Evolutionary conservation across 2,888 invertebrate species (phyloP).

Genomic region (Heliconius ismenius): DNA sequence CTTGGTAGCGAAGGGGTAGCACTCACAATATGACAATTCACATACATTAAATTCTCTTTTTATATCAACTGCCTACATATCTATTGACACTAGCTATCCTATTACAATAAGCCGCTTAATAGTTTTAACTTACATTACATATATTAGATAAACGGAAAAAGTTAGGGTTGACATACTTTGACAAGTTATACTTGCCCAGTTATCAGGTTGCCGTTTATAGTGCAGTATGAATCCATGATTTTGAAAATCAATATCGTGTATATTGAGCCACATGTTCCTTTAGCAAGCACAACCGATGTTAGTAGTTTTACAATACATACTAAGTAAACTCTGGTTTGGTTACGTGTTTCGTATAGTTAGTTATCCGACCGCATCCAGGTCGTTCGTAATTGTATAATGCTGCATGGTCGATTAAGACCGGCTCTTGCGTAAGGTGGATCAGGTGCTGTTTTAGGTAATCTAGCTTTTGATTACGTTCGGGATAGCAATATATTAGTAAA

Average conservation of each 20-base stretch:
- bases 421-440: conserved; percentile 41
- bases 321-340: conserved; percentile 36
- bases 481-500: conserved; percentile 5
- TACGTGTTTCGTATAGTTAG: conserved; percentile 37
- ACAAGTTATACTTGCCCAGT: conserved; percentile 41
- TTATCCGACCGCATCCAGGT: conserved; percentile 48
- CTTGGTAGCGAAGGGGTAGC: neutral
- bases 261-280: conserved; percentile 39
- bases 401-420: conserved; percentile 44
- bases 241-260: conserved; percentile 32
- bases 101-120: conserved; percentile 37
- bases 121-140: conserved; percentile 35
- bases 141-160: conserved; percentile 35
- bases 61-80: conserved; percentile 18
- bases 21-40: conserved; percentile 1
- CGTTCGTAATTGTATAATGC: conserved; percentile 47
- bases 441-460: conserved; percentile 38
- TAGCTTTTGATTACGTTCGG: conserved; percentile 4
- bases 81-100: conserved; percentile 24
- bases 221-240: conserved; percentile 28
- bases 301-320: conserved; percentile 37
- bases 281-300: conserved; percentile 36
- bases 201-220: conserved; percentile 37
- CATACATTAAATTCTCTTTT: conserved; percentile 9
- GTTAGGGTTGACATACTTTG: conserved; percentile 34